Evolutionary conservation across 2,797 vertebrate genomes (phyloP).

Genomic region (Sciurus carolinensis): DNA sequence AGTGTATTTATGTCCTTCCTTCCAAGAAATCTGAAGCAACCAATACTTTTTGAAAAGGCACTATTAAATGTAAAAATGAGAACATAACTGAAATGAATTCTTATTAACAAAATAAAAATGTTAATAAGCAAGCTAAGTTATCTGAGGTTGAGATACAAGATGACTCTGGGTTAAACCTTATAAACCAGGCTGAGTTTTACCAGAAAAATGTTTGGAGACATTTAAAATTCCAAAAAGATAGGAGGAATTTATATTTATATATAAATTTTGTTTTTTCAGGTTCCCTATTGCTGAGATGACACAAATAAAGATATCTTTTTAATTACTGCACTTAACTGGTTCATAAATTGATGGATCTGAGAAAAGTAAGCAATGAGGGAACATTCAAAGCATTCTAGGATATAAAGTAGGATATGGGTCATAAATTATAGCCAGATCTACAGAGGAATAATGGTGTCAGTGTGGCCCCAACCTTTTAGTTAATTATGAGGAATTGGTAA

Average conservation of each 20-base stretch:
- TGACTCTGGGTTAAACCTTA: conserved; percentile 19
- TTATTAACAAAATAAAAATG: conserved; percentile 77
- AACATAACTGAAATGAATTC: conserved; percentile 66
- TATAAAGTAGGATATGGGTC: conserved; percentile 63
- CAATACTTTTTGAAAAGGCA: conserved; percentile 13
- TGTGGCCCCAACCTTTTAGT: conserved; percentile 73
- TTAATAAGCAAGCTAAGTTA: conserved; percentile 62
- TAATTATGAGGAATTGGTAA: conserved; percentile 60
- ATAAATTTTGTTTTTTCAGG: conserved; percentile 60
- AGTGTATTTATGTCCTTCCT: conserved; percentile 57
- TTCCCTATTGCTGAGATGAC: conserved; percentile 26
- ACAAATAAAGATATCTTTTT: conserved; percentile 68
- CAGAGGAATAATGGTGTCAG: conserved; percentile 65
- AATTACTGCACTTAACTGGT: conserved; percentile 69
- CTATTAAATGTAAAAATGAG: conserved; percentile 68
- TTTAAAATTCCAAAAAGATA: conserved; percentile 68
- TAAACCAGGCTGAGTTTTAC: conserved; percentile 59
- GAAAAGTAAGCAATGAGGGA: conserved; percentile 49
- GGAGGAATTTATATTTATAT: conserved; percentile 45
- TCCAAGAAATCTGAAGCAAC: conserved; percentile 73
- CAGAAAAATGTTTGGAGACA: conserved; percentile 65
- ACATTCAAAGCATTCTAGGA: conserved; percentile 60
- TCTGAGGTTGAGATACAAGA: conserved; percentile 40
- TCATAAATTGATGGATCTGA: conserved; percentile 62
- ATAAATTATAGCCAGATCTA: conserved; percentile 64